These are phyloP conservation scores for Urosaurus nigricauda DNA, from an alignment of 2,797 vertebrate genomes.

Conservation along the genomic window DNA sequence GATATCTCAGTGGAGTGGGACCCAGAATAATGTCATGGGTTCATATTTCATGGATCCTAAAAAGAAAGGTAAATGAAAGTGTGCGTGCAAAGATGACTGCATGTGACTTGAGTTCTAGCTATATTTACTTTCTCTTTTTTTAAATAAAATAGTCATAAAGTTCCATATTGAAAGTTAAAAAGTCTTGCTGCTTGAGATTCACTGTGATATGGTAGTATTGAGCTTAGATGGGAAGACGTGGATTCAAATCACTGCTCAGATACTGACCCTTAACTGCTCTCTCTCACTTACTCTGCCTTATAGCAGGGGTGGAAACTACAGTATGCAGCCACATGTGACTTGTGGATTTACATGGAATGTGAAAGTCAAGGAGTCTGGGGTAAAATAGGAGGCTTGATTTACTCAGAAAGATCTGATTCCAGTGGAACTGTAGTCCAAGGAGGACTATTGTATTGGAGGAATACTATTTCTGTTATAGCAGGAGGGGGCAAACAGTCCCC, in stretches of 20 bases:
- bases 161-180: conserved; percentile 1
- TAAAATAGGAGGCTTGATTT: neutral
- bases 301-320: too few species aligned
- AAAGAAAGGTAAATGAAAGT: conserved; percentile 68
- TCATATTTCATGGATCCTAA: conserved; percentile 61
- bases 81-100: neutral
- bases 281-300: too few species aligned
- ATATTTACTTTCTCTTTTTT: neutral
- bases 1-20: conserved; percentile 68
- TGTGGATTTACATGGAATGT: neutral
- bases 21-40: conserved; percentile 50
- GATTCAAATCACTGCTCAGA: neutral
- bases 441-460: conserved; percentile 17
- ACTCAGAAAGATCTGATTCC: neutral
- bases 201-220: neutral
- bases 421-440: neutral
- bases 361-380: neutral
- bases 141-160: too few species aligned
- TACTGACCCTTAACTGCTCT: neutral
- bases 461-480: conserved; percentile 3
- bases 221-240: neutral
- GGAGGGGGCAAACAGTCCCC: neutral
- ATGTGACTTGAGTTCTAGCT: neutral
- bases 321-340: neutral
- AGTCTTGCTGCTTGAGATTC: neutral